Conservation (phyloP, 2,888 invertebrate species). For the Aphodius granarius region DNA sequence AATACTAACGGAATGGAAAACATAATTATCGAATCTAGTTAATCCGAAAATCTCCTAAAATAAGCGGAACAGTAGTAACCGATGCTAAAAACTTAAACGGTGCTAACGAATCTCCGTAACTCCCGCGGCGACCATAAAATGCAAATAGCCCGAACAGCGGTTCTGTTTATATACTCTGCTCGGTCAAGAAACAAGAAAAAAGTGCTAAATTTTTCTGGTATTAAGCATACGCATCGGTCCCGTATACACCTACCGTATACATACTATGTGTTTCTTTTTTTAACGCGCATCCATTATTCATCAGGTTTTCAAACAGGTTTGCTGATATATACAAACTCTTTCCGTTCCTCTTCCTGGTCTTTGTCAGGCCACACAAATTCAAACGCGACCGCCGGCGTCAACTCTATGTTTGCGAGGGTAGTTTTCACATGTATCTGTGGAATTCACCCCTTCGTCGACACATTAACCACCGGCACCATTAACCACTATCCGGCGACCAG, state of each 20-base stretch:
- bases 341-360: conserved; percentile 5
- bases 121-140: neutral
- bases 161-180: neutral
- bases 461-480: conserved; percentile 10
- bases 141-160: conserved; percentile 2
- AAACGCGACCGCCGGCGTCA: conserved; percentile 9
- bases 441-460: conserved; percentile 31
- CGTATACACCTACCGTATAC: neutral
- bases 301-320: neutral
- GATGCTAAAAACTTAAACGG: neutral
- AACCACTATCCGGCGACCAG: too few species aligned
- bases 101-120: neutral
- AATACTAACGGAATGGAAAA: too few species aligned
- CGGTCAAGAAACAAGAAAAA: conserved; percentile 11
- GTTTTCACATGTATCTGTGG: conserved; percentile 47
- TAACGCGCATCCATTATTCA: conserved; percentile 14
- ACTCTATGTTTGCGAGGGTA: conserved; percentile 23
- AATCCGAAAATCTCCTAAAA: too few species aligned
- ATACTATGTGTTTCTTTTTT: conserved; percentile 3
- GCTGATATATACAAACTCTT: conserved; percentile 8
- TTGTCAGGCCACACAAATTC: neutral
- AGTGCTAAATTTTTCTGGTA: conserved; percentile 26
- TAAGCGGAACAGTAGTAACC: neutral
- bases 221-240: conserved; percentile 3
- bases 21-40: too few species aligned